Evolutionary conservation across 2,888 invertebrate species (phyloP), one percentile per base, ranked within the genome.

Genomic region (Euzetes globulus): DNA sequence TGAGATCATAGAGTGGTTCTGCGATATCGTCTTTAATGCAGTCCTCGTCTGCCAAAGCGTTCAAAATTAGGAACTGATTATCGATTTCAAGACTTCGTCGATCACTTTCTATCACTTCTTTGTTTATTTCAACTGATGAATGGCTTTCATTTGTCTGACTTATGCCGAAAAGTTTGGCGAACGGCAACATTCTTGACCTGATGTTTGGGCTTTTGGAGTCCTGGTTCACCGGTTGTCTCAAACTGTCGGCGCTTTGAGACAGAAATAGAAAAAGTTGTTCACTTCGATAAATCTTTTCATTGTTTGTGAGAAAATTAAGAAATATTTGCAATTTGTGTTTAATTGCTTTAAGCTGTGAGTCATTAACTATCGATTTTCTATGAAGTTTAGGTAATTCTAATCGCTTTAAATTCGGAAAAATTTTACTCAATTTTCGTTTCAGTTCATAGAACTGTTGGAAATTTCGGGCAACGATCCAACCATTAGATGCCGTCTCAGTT

Each of bases 201-300:
- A 7, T n/a, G 11, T 6, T 60, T 37, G 73, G 63, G 3, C 90
- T 89, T 83, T 92, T 93, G 84, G 92, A 92, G 77, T 90, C 91
- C 79, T 89, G 87, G 60, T 89, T 89, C 19, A 79, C 77, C 6
- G 80, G 79, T 72, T 81, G 90, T 82, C 92, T 92, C 78, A 94
- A 85, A 83, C 91, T 91, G 81, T 93, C 92, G 0, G 93, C 92
- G 82, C 91, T 92, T 4, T 93, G 93, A 82, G 92, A 92, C n/a
- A 94, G 86, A 84, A 94, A 94, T 77, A 91, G 88, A 81, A 93
- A 94, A 78, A 94, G 86, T 72, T 91, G 91, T 84, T 94, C 94
- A 81, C 92, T 90, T 84, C 91, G 91, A 82, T 91, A 91, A 78
- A 94, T 85, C 79, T 89, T 87, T 77, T 93, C 93, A 81, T 94